These are phyloP conservation scores for Acanthurus lineatus DNA, from an alignment of 2,797 vertebrate genomes.

Conservation along the genomic window DNA sequence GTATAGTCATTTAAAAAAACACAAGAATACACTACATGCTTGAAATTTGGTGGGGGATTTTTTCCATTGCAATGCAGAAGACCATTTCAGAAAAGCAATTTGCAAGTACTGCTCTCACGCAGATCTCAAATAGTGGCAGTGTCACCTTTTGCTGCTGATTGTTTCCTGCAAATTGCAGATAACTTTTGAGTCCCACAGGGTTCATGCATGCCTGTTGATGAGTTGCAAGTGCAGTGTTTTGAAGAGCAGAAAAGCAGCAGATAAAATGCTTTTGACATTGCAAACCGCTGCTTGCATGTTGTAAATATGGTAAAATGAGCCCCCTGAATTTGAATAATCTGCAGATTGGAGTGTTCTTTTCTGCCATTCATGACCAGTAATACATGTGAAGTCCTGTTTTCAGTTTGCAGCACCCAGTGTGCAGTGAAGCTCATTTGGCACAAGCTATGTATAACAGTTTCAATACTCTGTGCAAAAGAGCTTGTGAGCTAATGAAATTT, in stretches of 20 bases:
- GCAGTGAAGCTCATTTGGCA: conserved; percentile 5
- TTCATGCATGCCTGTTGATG: background rate
- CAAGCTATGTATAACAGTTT: conserved; percentile 10
- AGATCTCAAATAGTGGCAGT: background rate
- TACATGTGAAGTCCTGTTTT: background rate
- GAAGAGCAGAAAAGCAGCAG: background rate
- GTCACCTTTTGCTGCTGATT: background rate
- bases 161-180: conserved; percentile 2
- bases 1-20: background rate
- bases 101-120: background rate
- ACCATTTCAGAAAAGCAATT: background rate
- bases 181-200: background rate
- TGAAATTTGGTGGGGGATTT: background rate
- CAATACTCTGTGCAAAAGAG: conserved; percentile 19
- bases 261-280: background rate
- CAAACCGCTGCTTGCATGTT: background rate
- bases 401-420: too few relatives aligned
- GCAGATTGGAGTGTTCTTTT: background rate
- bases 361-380: background rate
- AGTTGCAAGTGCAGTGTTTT: background rate
- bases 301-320: conserved; percentile 11
- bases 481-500: conserved; percentile 25
- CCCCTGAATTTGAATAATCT: conserved; percentile 9
- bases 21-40: background rate
- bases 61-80: background rate